Conservation (phyloP, 2,797 vertebrate genomes). For the Columba guinea region DNA sequence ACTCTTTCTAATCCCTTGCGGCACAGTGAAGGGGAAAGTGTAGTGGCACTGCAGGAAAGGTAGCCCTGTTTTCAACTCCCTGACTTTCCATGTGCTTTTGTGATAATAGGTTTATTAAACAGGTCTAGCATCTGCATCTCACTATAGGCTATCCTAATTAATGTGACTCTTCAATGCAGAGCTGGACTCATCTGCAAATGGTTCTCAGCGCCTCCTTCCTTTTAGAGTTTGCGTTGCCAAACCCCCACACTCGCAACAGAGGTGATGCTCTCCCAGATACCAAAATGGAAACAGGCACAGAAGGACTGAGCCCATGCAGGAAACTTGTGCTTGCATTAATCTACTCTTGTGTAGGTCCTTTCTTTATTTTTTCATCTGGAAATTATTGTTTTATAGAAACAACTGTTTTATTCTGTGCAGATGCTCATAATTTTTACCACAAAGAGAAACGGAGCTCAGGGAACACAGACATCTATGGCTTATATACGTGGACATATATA, state of each 20-base stretch:
- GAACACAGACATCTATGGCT: fast-evolving
- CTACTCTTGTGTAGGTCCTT: too few species aligned
- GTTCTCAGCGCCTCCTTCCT: neutral
- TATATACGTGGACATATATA: too few species aligned
- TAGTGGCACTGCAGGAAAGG: neutral
- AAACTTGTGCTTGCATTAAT: fast-evolving
- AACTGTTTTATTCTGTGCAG: neutral
- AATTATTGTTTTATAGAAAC: neutral
- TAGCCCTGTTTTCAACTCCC: neutral
- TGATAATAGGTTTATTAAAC: neutral
- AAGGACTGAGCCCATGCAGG: neutral
- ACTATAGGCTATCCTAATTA: neutral
- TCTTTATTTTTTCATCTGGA: neutral
- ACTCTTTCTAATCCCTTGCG: neutral
- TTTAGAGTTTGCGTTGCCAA: neutral
- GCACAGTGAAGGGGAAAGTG: neutral
- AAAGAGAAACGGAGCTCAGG: neutral
- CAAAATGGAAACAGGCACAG: neutral
- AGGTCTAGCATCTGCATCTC: neutral
- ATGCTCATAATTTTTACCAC: neutral
- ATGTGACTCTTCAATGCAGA: neutral
- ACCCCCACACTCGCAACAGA: fast-evolving
- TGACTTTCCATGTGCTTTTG: neutral
- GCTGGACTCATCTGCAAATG: neutral
- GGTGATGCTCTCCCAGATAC: neutral